Evolutionary conservation across 2,113 vertebrate species (phyloP).

Genomic region (Trochalopteron elliotii): DNA sequence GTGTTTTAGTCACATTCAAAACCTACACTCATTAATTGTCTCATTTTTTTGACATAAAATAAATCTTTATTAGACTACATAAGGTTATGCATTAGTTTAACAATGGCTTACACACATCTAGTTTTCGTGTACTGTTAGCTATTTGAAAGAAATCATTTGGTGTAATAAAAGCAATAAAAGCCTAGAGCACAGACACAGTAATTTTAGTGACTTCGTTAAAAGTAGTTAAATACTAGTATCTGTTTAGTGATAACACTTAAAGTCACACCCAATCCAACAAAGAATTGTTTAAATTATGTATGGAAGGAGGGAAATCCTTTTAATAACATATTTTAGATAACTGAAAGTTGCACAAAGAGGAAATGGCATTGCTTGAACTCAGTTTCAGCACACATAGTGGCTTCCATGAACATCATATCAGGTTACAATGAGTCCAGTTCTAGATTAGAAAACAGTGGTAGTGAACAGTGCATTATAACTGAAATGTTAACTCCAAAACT

Average conservation of each 20-base stretch:
- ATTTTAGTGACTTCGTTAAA: background rate
- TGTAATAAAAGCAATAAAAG: background rate
- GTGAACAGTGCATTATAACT: background rate
- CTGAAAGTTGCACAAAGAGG: background rate
- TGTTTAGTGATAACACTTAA: background rate
- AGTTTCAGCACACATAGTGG: background rate
- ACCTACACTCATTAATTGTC: background rate
- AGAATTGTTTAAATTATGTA: background rate
- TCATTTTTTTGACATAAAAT: background rate
- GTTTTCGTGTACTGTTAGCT: background rate
- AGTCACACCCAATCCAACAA: background rate
- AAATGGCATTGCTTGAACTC: background rate
- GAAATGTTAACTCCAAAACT: background rate
- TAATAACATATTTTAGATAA: background rate
- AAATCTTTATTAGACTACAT: background rate
- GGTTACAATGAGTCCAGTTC: background rate
- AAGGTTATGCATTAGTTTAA: background rate
- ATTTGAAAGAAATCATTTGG: background rate
- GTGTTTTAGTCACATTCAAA: background rate
- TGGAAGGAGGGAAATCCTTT: background rate
- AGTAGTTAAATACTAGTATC: background rate
- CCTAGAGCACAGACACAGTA: background rate
- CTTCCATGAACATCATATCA: accelerated
- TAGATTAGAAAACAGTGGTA: background rate
- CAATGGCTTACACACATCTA: background rate